These are phyloP conservation scores for Ophion ellenae DNA, from an alignment of 2,888 invertebrate species.

Conservation along the genomic window DNA sequence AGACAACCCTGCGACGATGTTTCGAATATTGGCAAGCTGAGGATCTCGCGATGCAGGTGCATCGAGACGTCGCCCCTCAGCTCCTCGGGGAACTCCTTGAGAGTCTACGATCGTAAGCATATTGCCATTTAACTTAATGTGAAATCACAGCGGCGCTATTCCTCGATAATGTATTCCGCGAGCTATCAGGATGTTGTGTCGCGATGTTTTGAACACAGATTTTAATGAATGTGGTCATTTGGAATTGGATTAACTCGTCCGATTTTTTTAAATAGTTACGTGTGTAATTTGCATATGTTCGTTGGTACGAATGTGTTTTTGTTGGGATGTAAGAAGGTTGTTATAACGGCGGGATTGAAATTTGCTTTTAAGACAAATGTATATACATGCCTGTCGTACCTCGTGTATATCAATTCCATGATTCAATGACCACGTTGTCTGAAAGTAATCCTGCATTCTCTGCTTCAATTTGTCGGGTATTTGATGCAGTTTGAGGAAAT, in stretches of 20 bases:
- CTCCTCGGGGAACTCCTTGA: constrained; percentile 98
- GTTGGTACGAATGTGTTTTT: neutral
- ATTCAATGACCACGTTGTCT: constrained; percentile 98
- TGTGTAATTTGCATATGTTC: neutral
- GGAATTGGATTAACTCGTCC: neutral
- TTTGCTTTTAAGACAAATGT: constrained; percentile 4
- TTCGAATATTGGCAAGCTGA: constrained; percentile 97
- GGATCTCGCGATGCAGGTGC: constrained; percentile 97
- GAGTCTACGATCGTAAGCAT: constrained; percentile 86
- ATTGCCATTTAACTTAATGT: neutral
- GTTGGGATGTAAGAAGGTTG: neutral
- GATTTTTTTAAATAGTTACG: neutral
- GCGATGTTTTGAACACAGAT: neutral
- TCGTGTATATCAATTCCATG: constrained; percentile 98
- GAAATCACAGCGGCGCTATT: neutral
- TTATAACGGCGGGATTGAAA: neutral
- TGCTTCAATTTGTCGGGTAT: constrained; percentile 97
- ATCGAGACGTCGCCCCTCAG: constrained; percentile 97
- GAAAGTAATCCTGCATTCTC: constrained; percentile 98
- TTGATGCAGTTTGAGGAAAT: constrained; percentile 96
- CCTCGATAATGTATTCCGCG: neutral
- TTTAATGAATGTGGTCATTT: neutral
- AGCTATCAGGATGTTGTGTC: neutral
- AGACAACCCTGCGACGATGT: constrained; percentile 97
- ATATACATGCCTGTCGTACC: constrained; percentile 85